Evolutionary conservation across 2,113 vertebrate genomes (phyloP), one percentile per base, ranked within the genome.

Genomic region (Meles meles): DNA sequence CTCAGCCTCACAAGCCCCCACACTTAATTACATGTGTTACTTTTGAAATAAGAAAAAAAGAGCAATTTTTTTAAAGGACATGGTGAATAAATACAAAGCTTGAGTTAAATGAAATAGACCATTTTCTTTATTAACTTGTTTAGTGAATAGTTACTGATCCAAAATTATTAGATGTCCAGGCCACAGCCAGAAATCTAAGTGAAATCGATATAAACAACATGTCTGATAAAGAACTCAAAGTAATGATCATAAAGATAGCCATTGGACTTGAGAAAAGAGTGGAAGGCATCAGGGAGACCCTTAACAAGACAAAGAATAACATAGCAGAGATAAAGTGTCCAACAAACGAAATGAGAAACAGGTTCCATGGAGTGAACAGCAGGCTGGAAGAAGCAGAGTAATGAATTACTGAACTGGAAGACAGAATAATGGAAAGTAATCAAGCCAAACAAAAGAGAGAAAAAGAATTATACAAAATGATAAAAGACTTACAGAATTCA

Each of bases 71-170:
- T 89, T n/a, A 52, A 71, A 86, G 12, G 0, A 89, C 29, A 2
- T 90, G 6, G 14, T 49, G 27, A 85, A 81, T 44, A 94, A 90
- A 80, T 52, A 27, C 7, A 79, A 90, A 31, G 5, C 29, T 89
- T 65, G 77, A 77, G 79, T 61, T 90, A 93, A 97, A 72, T 67
- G 27, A 47, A 90, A 49, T 74, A 81, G 47, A n/a, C 1, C 17
- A 23, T 72, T 90, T 89, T 84, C 88, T 94, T 59, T 83, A 57
- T n/a, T 95, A 65, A 72, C 29, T 79, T 57, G 7, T 92, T 92
- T 49, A 69, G 7, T 88, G 57, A 49, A 49, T 25, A 23, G 39
- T 17, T 4, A 77, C 42, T 92, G 25, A 77, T 77, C 7, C 42
- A 83, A 87, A 88, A 79, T 92, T 69, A 59, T 52, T 83, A 13